These are phyloP conservation scores for Trinorchestia longiramus DNA, from an alignment of 1,140 invertebrate species.

Conservation along the genomic window DNA sequence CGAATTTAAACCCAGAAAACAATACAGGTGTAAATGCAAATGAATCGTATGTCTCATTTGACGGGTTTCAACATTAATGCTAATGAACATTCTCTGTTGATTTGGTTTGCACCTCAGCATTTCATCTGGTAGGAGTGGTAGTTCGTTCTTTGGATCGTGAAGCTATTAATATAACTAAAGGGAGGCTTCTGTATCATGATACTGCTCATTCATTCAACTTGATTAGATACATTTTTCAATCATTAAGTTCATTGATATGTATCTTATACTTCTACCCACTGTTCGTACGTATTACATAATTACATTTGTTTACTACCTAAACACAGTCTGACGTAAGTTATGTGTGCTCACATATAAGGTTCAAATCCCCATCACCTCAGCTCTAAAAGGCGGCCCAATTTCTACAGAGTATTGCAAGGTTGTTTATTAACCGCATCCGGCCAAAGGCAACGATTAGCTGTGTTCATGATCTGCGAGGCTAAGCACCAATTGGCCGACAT, in stretches of 20 bases:
- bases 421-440: constrained; percentile 29
- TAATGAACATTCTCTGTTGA: too few species aligned
- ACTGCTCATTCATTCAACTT: too few species aligned
- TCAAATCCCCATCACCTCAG: not conserved
- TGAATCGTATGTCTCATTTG: too few species aligned
- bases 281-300: not conserved
- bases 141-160: not conserved
- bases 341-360: not conserved
- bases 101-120: not conserved
- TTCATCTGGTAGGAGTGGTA: not conserved
- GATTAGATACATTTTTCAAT: too few species aligned
- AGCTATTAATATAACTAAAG: not conserved
- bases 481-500: constrained; percentile 11
- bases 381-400: not conserved
- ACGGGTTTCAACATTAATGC: too few species aligned
- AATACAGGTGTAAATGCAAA: too few species aligned
- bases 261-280: not conserved
- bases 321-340: not conserved
- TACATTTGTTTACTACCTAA: not conserved
- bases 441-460: not conserved
- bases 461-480: not conserved
- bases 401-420: not conserved
- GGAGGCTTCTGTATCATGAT: not conserved
- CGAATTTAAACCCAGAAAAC: too few species aligned
- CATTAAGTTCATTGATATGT: not conserved